Evolutionary conservation across 2,797 vertebrate species (phyloP), one percentile per base, ranked within the genome.

Genomic region (Urosaurus nigricauda): DNA sequence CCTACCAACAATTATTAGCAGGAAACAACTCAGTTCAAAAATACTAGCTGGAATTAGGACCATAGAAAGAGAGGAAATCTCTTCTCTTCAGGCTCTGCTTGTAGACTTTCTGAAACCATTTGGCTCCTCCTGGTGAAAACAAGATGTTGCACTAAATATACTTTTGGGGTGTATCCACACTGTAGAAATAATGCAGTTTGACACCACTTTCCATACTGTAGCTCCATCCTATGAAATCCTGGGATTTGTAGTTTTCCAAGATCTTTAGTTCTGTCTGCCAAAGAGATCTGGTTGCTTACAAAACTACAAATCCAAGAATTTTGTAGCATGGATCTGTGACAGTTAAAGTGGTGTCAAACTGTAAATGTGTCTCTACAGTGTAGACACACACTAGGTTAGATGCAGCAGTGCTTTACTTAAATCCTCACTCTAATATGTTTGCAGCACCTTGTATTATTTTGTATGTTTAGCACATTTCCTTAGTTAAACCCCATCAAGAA

Each of bases 401-500:
- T 87, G 26, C n/a, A 81, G 16, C 16, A 87, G n/a, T 26, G 24
- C 8, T 56, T 9, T 35, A 35, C 35, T 68, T 35, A 68, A 9
- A 3, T 21, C 16, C 2, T 37, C 40, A 58, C 26, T 19, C 32
- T 77, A 32, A 65, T 86, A 16, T 70, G 5, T 43, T 79, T 70
- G 63, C 29, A 47, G 63, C 35, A 26, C 7, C n/a, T 58, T 17
- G 4, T 47, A 51, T 14, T 71, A 13, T 43, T 89, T 60, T 60
- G 14, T 26, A 79, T 90, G 88, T 88, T 92, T 89, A 88, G n/a
- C 87, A 70, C 0, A 89, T 79, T 70, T 86, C 84, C 86, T 85
- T 43, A 84, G 79, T 68, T 85, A 91, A 92, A 65, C 88, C 93
- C 87, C 84, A 85, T 0, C 81, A 92, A n/a, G 83, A 93, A 90